A percentile compares a stretch with the other conserved stretches of the same genome.
These are phyloP conservation scores for Perca flavescens DNA, from an alignment of 2,113 vertebrate species.

Conservation along the genomic window DNA sequence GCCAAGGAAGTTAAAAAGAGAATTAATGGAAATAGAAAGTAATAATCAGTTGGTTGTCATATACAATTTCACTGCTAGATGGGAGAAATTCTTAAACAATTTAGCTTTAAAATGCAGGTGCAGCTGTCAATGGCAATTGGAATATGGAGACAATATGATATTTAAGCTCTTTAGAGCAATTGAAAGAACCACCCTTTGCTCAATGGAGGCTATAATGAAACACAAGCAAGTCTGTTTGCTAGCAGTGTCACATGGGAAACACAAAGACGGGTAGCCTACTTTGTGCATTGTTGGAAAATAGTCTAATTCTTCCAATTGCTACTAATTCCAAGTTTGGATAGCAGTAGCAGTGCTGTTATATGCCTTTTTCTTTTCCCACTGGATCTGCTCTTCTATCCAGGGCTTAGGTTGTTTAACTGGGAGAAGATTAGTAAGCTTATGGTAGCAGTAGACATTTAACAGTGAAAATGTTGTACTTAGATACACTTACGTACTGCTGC, in stretches of 20 bases:
- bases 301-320: neutral
- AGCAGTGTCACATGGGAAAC: neutral
- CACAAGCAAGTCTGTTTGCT: neutral
- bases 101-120: neutral
- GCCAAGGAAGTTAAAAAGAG: no score
- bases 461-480: constrained; percentile 8
- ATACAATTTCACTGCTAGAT: no score
- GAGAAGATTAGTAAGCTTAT: constrained; percentile 4
- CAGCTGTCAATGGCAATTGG: neutral
- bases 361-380: neutral
- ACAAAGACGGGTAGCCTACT: no score
- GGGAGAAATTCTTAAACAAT: no score
- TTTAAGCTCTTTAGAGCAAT: neutral
- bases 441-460: constrained; percentile 3
- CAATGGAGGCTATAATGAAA: neutral
- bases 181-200: neutral
- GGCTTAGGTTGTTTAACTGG: constrained; percentile 7
- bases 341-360: neutral
- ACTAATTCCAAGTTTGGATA: neutral
- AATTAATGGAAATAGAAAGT: no score
- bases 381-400: constrained; percentile 7
- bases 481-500: constrained; percentile 3
- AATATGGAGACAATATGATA: neutral
- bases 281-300: neutral
- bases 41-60: no score